A percentile compares a stretch with the other conserved stretches of the same genome.
phyloP scores from a whole-genome alignment of 2,113 vertebrate species.

The Paramormyrops kingsleyae region DNA sequence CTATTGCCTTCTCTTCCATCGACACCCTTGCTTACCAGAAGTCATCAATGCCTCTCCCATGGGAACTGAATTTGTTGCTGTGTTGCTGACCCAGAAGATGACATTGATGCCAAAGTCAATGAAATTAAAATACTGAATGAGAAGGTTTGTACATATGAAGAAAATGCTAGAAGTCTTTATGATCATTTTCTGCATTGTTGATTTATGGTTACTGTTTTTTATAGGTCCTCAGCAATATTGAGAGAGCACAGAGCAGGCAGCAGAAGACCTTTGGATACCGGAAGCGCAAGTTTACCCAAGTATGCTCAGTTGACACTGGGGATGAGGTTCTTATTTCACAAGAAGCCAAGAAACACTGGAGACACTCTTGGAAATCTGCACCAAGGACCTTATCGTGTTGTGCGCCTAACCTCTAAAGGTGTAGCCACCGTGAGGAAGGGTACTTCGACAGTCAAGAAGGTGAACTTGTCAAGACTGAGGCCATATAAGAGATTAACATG shows the following conservation, averaged over 20 bases:
- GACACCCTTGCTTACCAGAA: neutral
- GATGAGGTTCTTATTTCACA: neutral
- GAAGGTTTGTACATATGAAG: neutral
- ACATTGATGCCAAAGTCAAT: neutral
- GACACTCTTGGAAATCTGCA: neutral
- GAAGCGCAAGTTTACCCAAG: neutral
- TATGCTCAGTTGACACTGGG: neutral
- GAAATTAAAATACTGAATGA: constrained; percentile 5
- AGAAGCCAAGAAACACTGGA: neutral
- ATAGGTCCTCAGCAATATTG: constrained; percentile 5
- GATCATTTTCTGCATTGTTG: no score
- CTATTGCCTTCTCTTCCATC: constrained; percentile 7
- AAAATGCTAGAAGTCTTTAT: neutral
- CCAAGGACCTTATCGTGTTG: neutral
- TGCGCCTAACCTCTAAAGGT: neutral
- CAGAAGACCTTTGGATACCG: neutral
- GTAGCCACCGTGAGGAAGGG: neutral
- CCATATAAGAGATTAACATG: neutral
- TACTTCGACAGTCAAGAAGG: neutral
- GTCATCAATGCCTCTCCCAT: neutral
- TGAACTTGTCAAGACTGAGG: neutral
- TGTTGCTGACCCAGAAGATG: neutral
- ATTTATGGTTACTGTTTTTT: no score
- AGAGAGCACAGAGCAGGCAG: neutral
- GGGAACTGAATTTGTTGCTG: neutral